Evolutionary conservation across 2,797 vertebrate species (phyloP), one percentile per base, ranked within the genome.

Genomic region (Myotis planiceps): DNA sequence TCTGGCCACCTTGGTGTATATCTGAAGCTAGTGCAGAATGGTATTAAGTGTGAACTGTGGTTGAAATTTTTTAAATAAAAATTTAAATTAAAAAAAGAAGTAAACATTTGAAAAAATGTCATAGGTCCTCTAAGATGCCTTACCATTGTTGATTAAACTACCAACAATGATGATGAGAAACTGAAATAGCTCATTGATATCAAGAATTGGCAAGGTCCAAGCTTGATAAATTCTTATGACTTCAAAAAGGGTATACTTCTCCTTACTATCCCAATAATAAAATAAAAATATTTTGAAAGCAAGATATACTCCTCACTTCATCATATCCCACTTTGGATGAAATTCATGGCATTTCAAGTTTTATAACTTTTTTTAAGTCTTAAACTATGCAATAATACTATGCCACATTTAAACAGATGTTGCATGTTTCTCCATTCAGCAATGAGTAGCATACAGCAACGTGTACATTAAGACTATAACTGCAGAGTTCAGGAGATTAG

Each of bases 361-460:
- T 78, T 72, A 75, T 53, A 78, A 63, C 45, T 92, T 88, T 88
- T 75, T 85, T 91, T n/a, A 88, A 74, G 69, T 69, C 13, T 42
- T 51, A 79, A 68, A 32, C 29, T 29, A 23, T 25, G 12, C 25
- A 21, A n/a, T 3, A 47, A 66, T 65, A 51, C 34, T 25, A 16
- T 6, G 19, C 29, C 80, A 76, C 42, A 55, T 39, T 74, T 88
- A 82, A 85, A 74, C 39, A 86, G 55, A 58, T 53, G 75, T 32
- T 12, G n/a, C 7, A 5, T 1, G 3, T 9, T 37, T 37, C 14
- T 45, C 32, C 21, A 9, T 15, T 63, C 27, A 53, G 27, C 12
- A 63, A 15, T 4, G 10, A 81, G 42, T 1, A 55, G 49, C 34
- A 87, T 4, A n/a, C 9, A 60, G 58, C 45, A 72, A 13, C 6